These are phyloP conservation scores for Listronotus bonariensis DNA, from an alignment of 1,140 invertebrate genomes.

Conservation along the genomic window DNA sequence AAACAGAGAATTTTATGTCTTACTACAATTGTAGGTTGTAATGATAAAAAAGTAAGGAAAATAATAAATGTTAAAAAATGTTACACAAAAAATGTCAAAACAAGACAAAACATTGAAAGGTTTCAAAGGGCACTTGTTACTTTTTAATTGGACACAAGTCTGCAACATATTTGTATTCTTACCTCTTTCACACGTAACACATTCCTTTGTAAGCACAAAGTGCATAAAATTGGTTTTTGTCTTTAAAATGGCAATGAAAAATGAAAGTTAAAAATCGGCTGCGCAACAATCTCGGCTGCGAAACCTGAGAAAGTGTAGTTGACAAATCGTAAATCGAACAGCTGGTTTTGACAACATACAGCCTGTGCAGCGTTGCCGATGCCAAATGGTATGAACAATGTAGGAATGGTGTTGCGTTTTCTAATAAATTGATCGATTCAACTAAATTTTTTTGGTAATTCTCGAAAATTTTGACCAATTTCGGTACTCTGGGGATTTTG, in stretches of 20 bases:
- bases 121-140: background rate
- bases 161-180: slow-evolving; percentile 2
- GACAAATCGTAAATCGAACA: slow-evolving; percentile 22
- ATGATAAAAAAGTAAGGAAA: background rate
- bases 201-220: slow-evolving; percentile 26
- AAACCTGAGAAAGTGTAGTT: background rate
- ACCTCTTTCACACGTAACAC: slow-evolving; percentile 16
- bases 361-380: too few relatives aligned
- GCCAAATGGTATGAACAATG: background rate
- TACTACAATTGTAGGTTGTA: background rate
- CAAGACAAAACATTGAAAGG: slow-evolving; percentile 9
- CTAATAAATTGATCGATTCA: too few relatives aligned
- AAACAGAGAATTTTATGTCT: slow-evolving; percentile 1
- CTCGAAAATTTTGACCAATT: too few relatives aligned
- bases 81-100: slow-evolving; percentile 8
- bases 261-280: slow-evolving; percentile 29
- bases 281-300: slow-evolving; percentile 20
- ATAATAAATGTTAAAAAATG: background rate
- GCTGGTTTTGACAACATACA: slow-evolving; percentile 8
- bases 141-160: background rate
- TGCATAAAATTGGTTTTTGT: slow-evolving; percentile 15
- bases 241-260: slow-evolving; percentile 28
- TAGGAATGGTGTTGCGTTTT: background rate
- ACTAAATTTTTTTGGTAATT: too few relatives aligned
- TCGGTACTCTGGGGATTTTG: too few relatives aligned